Conservation (phyloP, 2,113 vertebrate species). For the Corythoichthys haematopterus region DNA sequence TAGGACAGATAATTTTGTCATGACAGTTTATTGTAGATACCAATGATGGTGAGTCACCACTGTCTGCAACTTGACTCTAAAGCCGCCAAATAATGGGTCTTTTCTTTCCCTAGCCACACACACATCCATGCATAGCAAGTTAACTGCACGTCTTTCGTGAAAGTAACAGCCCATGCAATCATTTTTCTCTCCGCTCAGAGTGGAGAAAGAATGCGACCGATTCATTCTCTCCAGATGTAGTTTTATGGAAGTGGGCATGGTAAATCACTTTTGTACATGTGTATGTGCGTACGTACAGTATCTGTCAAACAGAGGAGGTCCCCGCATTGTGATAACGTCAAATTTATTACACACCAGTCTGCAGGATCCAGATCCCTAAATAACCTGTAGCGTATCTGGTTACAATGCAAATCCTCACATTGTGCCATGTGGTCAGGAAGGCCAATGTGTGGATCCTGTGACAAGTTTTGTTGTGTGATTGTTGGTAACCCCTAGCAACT, state of each 20-base stretch:
- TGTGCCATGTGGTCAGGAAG: conserved; percentile 33
- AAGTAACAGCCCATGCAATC: conserved; percentile 17
- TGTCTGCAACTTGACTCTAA: conserved; percentile 35
- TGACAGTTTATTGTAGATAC: conserved; percentile 28
- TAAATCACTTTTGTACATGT: conserved; percentile 43
- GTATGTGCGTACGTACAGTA: conserved; percentile 8
- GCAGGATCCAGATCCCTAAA: conserved; percentile 48
- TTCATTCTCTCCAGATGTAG: conserved; percentile 60
- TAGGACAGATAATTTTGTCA: conserved; percentile 13
- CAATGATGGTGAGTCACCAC: conserved; percentile 37
- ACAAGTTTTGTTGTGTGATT: conserved; percentile 61
- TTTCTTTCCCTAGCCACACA: conserved; percentile 30
- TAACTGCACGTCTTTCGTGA: conserved; percentile 34
- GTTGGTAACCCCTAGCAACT: conserved; percentile 60
- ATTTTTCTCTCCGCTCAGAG: conserved; percentile 27
- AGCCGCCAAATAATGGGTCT: conserved; percentile 27
- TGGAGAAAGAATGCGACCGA: conserved; percentile 59
- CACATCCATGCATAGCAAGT: not conserved
- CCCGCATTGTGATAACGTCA: conserved; percentile 24
- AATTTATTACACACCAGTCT: conserved; percentile 15
- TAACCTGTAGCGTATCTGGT: conserved; percentile 51
- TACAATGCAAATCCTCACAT: conserved; percentile 45
- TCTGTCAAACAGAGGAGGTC: conserved; percentile 5
- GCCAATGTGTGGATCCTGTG: conserved; percentile 46
- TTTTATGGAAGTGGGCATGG: conserved; percentile 36